Conservation (phyloP, 2,888 invertebrate genomes). For the Apotomis capreana region DNA sequence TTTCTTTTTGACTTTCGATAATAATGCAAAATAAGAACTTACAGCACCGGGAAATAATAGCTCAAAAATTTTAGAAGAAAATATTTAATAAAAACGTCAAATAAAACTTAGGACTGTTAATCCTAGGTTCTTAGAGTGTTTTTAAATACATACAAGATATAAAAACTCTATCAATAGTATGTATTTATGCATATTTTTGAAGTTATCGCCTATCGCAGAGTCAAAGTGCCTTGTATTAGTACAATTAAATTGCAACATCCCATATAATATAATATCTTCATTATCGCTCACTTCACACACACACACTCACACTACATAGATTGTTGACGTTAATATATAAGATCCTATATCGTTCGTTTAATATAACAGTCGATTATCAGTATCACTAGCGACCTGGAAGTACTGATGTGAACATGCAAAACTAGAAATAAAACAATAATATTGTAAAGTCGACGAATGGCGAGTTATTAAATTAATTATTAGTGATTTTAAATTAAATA, state of each 20-base stretch:
- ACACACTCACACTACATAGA: conserved; percentile 44
- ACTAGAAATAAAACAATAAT: conserved; percentile 10
- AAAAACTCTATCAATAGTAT: not conserved
- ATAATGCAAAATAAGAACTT: too few species aligned
- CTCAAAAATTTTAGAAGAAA: too few species aligned
- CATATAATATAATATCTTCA: conserved; percentile 26
- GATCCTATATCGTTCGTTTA: conserved; percentile 48
- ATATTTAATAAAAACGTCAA: too few species aligned
- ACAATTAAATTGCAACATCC: conserved; percentile 19
- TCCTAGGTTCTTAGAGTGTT: too few species aligned
- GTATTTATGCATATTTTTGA: not conserved
- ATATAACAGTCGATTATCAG: conserved; percentile 52
- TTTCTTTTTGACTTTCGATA: too few species aligned
- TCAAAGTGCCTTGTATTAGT: not conserved
- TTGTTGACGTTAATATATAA: conserved; percentile 49
- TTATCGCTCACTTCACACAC: conserved; percentile 48
- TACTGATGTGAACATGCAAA: conserved; percentile 41
- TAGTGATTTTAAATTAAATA: conserved; percentile 3
- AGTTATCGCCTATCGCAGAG: not conserved
- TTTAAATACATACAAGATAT: too few species aligned
- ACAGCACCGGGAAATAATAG: too few species aligned
- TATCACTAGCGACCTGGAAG: conserved; percentile 48
- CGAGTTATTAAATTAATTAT: conserved; percentile 3
- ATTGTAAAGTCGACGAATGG: conserved; percentile 9
- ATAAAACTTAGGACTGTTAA: too few species aligned